phyloP scores from a whole-genome alignment of 2,888 invertebrate species.

The Ellobium chinense region DNA sequence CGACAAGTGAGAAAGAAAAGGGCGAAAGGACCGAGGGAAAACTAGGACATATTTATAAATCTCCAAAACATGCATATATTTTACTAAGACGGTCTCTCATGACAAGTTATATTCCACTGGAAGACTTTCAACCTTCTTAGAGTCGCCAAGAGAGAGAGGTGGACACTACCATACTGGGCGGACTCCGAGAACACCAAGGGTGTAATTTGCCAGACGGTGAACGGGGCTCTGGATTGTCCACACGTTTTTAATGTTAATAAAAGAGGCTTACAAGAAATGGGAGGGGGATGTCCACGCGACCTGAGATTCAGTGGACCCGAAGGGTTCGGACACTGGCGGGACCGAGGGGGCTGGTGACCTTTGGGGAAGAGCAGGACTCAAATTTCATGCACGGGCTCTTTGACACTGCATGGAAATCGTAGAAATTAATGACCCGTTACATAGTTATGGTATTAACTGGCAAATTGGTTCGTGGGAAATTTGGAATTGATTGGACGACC shows the following conservation, averaged over 20 bases:
- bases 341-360: background rate
- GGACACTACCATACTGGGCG: no score
- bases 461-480: background rate
- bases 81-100: no score
- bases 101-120: no score
- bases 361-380: background rate
- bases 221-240: background rate
- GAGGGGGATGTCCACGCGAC: slow-evolving; percentile 2
- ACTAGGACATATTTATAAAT: no score
- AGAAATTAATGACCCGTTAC: slow-evolving; percentile 4
- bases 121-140: no score
- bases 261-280: background rate
- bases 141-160: no score
- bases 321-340: background rate
- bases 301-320: background rate
- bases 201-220: slow-evolving; percentile 24
- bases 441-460: background rate
- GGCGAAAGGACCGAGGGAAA: no score
- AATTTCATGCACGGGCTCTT: background rate
- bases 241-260: background rate
- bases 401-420: background rate
- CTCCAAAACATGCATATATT: no score
- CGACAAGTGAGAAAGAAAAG: no score
- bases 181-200: no score
- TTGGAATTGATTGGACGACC: background rate